Evolutionary conservation across 2,888 invertebrate genomes (phyloP), one percentile per base, ranked within the genome.

Genomic region (Andrena bicolor): DNA sequence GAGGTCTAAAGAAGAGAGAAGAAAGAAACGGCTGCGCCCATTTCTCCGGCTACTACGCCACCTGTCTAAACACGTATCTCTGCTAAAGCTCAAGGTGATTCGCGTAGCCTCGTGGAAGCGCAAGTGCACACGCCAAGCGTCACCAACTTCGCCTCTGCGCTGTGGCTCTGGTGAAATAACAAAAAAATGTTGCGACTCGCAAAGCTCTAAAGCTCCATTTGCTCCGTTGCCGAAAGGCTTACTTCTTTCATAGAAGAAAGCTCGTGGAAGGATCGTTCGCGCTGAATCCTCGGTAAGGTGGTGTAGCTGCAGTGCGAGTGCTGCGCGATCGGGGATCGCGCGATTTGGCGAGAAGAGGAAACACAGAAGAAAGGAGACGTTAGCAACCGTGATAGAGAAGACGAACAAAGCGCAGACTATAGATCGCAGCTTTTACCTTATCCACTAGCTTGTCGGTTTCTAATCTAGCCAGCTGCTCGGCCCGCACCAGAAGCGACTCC

Each of bases 371-470:
- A 72, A 87, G 65, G 70, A 71, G 65, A 82, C 32, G 72, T 82
- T 88, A 86, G 79, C 66, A 28, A 76, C 58, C 61, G 20, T 75
- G 49, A 66, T 48, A 63, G 5, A 23, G 30, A 23, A n/a, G 51
- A 71, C 49, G 20, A 32, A 74, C 20, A 68, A 56, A n/a, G n/a
- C n/a, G 60, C 51, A 23, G 48, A 48, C 75, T 66, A 64, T 26
- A 49, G 56, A 70, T 48, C 56, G 76, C 23, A 41, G 7, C 20
- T 49, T 53, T 79, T 94, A 97, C 97, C 96, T 97, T 97, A 94
- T 97, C 97, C 20, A 97, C 97, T 78, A 98, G 95, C 93, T 97
- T 97, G 93, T 97, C 97, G 90, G 96, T 96, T 94, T 98, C 98
- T 68, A 97, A 95, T 89, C 97, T 95, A 32, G 97, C 96, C 78